phyloP scores from a whole-genome alignment of 2,797 vertebrate genomes.

The Enteromius afrohamiltoni region DNA sequence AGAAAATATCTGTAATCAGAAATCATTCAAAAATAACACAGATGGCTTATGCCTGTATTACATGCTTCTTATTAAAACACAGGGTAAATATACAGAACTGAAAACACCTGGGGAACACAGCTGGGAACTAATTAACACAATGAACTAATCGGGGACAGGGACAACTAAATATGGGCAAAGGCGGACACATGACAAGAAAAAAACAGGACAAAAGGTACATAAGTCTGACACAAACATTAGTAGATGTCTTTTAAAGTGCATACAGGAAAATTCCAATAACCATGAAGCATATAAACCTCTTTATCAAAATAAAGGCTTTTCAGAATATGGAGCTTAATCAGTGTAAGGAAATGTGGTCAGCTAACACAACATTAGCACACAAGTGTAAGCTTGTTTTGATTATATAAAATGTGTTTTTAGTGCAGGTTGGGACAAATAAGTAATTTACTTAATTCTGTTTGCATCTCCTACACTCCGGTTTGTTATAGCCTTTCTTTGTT shows the following conservation, averaged over 20 bases:
- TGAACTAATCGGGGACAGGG: no score
- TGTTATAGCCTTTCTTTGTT: conserved; percentile 19
- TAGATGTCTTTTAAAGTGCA: not conserved
- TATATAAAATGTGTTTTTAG: conserved; percentile 33
- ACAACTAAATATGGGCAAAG: no score
- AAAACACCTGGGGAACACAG: no score
- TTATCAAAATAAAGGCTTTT: not conserved
- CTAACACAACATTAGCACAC: not conserved
- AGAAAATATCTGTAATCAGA: not conserved
- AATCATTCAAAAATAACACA: not conserved
- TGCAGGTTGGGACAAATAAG: conserved; percentile 17
- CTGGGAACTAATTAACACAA: no score
- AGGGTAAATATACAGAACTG: no score
- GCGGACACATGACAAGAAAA: no score
- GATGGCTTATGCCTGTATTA: not conserved
- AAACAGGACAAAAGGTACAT: no score
- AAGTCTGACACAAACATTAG: not conserved
- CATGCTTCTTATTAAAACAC: not conserved
- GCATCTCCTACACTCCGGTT: conserved; percentile 4
- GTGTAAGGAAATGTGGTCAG: not conserved
- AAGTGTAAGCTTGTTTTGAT: not conserved
- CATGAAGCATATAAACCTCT: not conserved
- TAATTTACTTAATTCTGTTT: conserved; percentile 15
- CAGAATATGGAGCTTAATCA: not conserved
- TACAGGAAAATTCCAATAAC: not conserved